phyloP scores from a whole-genome alignment of 2,888 invertebrate species.

The Phytoseiulus persimilis region DNA sequence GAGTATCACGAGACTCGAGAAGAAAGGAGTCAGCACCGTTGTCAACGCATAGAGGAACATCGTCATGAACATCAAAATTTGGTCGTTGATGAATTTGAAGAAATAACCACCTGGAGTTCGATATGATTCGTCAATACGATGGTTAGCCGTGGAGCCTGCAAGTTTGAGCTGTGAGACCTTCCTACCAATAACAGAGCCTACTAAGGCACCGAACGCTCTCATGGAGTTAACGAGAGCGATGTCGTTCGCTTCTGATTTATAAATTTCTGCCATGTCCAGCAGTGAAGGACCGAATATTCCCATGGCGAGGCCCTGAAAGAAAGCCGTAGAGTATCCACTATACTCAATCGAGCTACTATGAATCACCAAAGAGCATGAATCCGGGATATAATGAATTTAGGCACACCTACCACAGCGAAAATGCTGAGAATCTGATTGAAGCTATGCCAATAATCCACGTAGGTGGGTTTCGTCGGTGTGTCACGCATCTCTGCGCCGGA shows the following conservation, averaged over 20 bases:
- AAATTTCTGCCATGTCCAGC: slow-evolving; percentile 19
- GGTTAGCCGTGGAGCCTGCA: background rate
- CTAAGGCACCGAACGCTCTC: background rate
- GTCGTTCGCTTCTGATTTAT: background rate
- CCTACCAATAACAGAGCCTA: background rate
- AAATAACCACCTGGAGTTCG: background rate
- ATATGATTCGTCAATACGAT: background rate
- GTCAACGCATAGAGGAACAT: background rate
- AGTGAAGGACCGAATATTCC: background rate
- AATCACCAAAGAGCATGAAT: too few relatives aligned
- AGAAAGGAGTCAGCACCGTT: slow-evolving; percentile 9
- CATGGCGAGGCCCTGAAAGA: background rate
- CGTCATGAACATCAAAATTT: background rate
- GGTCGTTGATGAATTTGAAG: slow-evolving; percentile 16
- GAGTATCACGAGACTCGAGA: background rate
- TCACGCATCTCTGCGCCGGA: background rate
- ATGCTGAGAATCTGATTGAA: slow-evolving; percentile 13
- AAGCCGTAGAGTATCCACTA: too few relatives aligned
- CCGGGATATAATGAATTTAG: background rate
- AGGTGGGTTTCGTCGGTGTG: background rate
- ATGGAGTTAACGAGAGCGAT: slow-evolving; percentile 11
- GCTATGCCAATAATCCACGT: slow-evolving; percentile 36
- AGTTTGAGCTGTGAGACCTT: background rate
- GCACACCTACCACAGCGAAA: slow-evolving; percentile 10
- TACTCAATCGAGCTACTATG: too few relatives aligned